A percentile compares a stretch with the other conserved stretches of the same genome.
phyloP scores from a whole-genome alignment of 2,797 vertebrate genomes.

The Mastacembelus armatus region DNA sequence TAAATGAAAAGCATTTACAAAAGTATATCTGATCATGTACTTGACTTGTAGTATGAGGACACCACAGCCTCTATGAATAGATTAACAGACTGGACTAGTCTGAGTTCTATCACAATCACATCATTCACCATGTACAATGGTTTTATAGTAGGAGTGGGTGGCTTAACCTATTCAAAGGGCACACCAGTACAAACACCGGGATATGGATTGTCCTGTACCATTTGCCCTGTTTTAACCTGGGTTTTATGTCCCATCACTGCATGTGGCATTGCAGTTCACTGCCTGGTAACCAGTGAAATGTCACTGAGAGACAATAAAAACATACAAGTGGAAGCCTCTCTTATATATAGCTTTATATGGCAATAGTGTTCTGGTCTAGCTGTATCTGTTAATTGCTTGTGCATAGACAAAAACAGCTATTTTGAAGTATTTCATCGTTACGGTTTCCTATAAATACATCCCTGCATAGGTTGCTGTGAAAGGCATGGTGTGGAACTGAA shows the following conservation, averaged over 20 bases:
- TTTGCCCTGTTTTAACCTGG: conserved; percentile 12
- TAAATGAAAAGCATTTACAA: conserved; percentile 56
- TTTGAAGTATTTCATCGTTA: too few relatives aligned
- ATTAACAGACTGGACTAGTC: conserved; percentile 44
- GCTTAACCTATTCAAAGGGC: conserved; percentile 47
- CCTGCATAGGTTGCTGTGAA: not conserved
- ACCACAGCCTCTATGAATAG: conserved; percentile 31
- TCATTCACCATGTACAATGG: conserved; percentile 26
- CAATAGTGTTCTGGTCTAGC: not conserved
- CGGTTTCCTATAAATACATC: too few relatives aligned
- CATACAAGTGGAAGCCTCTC: not conserved
- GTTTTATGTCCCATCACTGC: not conserved
- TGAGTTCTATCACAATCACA: conserved; percentile 34
- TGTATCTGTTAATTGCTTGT: too few relatives aligned
- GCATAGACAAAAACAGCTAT: too few relatives aligned
- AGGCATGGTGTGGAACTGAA: too few relatives aligned
- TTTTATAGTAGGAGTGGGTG: conserved; percentile 15
- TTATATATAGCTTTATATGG: not conserved
- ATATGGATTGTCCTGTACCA: not conserved
- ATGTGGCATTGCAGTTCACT: not conserved
- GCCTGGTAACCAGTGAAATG: conserved; percentile 9
- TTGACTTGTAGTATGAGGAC: conserved; percentile 57
- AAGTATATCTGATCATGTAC: conserved; percentile 55
- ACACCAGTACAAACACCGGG: conserved; percentile 14
- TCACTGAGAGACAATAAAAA: not conserved